A percentile compares a stretch with the other conserved stretches of the same genome.
These are phyloP conservation scores for Agapornis roseicollis DNA, from an alignment of 2,113 vertebrate species.

Conservation along the genomic window DNA sequence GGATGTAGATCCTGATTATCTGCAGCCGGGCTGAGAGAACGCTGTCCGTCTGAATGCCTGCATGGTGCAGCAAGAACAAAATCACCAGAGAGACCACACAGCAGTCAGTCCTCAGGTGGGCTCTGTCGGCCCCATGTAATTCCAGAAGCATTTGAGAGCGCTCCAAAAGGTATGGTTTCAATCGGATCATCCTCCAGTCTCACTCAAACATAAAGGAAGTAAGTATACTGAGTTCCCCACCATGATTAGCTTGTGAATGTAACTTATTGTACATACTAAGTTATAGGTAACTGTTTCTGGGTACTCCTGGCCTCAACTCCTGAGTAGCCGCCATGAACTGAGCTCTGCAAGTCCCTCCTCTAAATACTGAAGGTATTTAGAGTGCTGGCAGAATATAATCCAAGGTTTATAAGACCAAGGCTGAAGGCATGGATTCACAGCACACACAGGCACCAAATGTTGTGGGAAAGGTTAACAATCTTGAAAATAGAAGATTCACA, in stretches of 20 bases:
- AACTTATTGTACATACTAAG: not conserved
- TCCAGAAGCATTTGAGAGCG: not conserved
- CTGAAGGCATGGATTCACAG: not conserved
- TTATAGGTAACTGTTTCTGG: not conserved
- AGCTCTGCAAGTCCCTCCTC: not conserved
- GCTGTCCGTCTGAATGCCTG: conserved; percentile 98
- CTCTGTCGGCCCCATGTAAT: not conserved
- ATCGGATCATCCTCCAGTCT: not conserved
- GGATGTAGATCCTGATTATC: conserved; percentile 96
- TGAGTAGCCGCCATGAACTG: not conserved
- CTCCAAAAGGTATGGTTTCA: not conserved
- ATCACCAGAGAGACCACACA: not conserved
- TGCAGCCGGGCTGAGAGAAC: conserved; percentile 94
- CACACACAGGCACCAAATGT: not conserved
- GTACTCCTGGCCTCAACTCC: not conserved
- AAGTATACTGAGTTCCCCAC: rapidly evolving
- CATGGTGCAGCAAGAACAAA: not conserved
- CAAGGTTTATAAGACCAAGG: too few relatives aligned
- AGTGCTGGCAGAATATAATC: not conserved
- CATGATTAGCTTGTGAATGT: not conserved
- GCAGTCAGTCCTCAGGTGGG: rapidly evolving
- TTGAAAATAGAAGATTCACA: not conserved
- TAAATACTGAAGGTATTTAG: too few relatives aligned
- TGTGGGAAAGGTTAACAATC: not conserved
- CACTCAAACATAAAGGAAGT: not conserved